Conservation (phyloP, 2,888 invertebrate species). For the Cosmorhoe ocellata region DNA sequence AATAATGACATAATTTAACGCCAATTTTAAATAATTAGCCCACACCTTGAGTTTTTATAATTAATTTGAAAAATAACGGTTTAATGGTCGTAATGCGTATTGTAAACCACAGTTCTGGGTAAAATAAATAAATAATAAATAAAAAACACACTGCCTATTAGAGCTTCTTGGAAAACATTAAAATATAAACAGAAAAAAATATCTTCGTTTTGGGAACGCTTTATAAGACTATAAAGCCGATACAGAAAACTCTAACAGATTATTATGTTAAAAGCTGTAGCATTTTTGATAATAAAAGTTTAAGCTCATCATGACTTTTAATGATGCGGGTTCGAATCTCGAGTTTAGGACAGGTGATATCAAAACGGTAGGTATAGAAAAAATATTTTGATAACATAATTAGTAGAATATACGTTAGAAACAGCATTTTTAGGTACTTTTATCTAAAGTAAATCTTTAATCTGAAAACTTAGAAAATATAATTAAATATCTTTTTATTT, state of each 20-base stretch:
- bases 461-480: too few species aligned
- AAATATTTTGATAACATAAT: too few species aligned
- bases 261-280: slow-evolving; percentile 49
- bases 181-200: slow-evolving; percentile 12
- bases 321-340: slow-evolving; percentile 21
- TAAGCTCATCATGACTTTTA: slow-evolving; percentile 40
- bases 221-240: slow-evolving; percentile 51
- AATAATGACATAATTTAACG: slow-evolving; percentile 21
- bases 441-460: too few species aligned
- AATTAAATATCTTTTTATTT: too few species aligned
- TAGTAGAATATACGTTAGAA: too few species aligned
- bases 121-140: slow-evolving; percentile 20
- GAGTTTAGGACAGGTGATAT: slow-evolving; percentile 21
- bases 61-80: slow-evolving; percentile 14
- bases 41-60: slow-evolving; percentile 16
- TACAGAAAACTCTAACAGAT: slow-evolving; percentile 49
- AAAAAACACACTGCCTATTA: slow-evolving; percentile 15
- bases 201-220: slow-evolving; percentile 36
- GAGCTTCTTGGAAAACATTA: slow-evolving; percentile 14
- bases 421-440: too few species aligned
- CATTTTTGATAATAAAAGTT: slow-evolving; percentile 40
- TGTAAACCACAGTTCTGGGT: slow-evolving; percentile 11
- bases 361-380: too few species aligned
- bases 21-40: slow-evolving; percentile 21
- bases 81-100: slow-evolving; percentile 1